These are phyloP conservation scores for Brenthis hecate DNA, from an alignment of 2,888 invertebrate genomes.

Conservation along the genomic window DNA sequence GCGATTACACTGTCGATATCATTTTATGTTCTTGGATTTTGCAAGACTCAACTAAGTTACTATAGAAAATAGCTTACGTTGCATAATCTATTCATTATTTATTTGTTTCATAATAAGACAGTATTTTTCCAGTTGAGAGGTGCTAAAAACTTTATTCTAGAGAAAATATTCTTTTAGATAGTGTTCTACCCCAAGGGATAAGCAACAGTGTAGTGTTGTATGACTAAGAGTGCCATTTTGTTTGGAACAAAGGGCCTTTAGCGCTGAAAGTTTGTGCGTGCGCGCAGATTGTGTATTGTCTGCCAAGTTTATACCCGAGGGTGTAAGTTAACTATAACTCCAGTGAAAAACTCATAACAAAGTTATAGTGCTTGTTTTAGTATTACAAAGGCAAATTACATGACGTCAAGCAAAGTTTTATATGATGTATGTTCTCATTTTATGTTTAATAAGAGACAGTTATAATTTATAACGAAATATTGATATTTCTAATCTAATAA, in stretches of 20 bases:
- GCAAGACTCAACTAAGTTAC: neutral
- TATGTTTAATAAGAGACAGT: slow-evolving; percentile 4
- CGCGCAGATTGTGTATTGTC: slow-evolving; percentile 55
- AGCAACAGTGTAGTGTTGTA: slow-evolving; percentile 45
- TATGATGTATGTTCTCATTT: slow-evolving; percentile 15
- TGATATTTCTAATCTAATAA: slow-evolving; percentile 6
- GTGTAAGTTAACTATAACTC: slow-evolving; percentile 26
- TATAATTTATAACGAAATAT: slow-evolving; percentile 12
- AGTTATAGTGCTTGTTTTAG: slow-evolving; percentile 25
- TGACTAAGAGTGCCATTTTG: slow-evolving; percentile 66
- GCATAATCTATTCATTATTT: neutral
- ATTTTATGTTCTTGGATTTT: slow-evolving; percentile 21
- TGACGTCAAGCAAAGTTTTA: slow-evolving; percentile 24
- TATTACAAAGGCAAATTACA: slow-evolving; percentile 25
- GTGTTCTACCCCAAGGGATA: slow-evolving; percentile 46
- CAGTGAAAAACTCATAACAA: slow-evolving; percentile 31
- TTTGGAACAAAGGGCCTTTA: slow-evolving; percentile 65
- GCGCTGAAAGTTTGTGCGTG: slow-evolving; percentile 55
- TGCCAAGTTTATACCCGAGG: slow-evolving; percentile 40
- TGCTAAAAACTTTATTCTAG: slow-evolving; percentile 17
- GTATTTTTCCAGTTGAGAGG: slow-evolving; percentile 11
- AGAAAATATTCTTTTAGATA: slow-evolving; percentile 18
- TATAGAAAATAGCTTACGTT: slow-evolving; percentile 18
- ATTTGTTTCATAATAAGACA: slow-evolving; percentile 9
- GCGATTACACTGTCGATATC: slow-evolving; percentile 30